A percentile compares a stretch with the other conserved stretches of the same genome.
phyloP scores from a whole-genome alignment of 2,797 vertebrate species.

The Falco columbarius region DNA sequence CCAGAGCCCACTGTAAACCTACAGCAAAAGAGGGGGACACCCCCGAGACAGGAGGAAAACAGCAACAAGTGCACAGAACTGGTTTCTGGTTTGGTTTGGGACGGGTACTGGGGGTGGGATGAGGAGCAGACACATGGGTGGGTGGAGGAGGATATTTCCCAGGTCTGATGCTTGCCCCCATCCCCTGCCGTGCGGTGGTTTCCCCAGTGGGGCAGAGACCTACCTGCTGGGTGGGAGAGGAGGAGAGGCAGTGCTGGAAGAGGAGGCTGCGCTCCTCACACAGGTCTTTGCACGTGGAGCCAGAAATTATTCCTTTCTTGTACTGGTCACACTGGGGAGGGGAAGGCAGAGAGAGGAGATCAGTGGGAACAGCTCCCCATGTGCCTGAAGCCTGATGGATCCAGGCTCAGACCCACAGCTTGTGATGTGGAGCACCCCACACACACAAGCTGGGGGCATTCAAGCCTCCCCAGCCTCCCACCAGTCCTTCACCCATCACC shows the following conservation, averaged over 20 bases:
- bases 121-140: neutral
- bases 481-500: neutral
- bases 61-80: neutral
- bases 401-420: neutral
- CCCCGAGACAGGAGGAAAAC: rapidly evolving
- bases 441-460: rapidly evolving
- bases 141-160: neutral
- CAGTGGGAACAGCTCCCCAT: neutral
- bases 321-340: conserved; percentile 92
- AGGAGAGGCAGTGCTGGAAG: conserved; percentile 91
- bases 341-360: neutral
- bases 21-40: neutral
- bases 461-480: rapidly evolving
- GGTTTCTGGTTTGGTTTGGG: neutral
- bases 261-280: conserved; percentile 87
- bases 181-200: rapidly evolving
- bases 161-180: neutral
- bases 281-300: conserved; percentile 91
- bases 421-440: neutral
- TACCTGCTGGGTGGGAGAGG: conserved; percentile 89
- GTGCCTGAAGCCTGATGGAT: rapidly evolving
- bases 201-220: neutral
- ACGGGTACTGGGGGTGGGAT: rapidly evolving
- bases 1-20: conserved; percentile 95
- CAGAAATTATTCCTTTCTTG: conserved; percentile 93